phyloP scores from a whole-genome alignment of 2,888 invertebrate genomes.

The Quadroppia sp. region DNA sequence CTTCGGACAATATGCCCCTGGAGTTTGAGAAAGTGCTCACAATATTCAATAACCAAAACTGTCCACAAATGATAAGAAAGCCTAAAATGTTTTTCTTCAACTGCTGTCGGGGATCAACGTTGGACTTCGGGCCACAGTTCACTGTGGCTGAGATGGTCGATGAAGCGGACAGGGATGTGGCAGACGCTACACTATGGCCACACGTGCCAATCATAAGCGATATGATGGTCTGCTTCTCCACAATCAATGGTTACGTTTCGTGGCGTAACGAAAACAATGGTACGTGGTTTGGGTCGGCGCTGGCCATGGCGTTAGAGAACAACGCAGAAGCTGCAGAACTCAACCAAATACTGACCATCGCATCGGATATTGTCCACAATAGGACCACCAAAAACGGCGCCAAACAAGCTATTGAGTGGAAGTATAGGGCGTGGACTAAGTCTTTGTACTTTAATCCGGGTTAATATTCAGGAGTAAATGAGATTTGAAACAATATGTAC shows the following conservation, averaged over 20 bases:
- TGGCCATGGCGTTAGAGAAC: conserved; percentile 36
- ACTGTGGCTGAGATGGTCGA: not conserved
- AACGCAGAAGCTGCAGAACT: conserved; percentile 41
- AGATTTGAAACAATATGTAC: no score
- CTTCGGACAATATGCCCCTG: conserved; percentile 39
- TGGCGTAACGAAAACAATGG: conserved; percentile 42
- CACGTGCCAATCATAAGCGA: conserved; percentile 11
- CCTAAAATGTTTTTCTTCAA: conserved; percentile 48
- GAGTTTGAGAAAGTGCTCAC: conserved; percentile 40
- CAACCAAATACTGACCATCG: conserved; percentile 28
- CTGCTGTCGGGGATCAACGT: conserved; percentile 46
- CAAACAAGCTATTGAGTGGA: conserved; percentile 46
- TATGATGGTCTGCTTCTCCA: conserved; percentile 31
- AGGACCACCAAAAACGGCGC: conserved; percentile 34
- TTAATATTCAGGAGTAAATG: no score
- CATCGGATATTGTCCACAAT: conserved; percentile 39
- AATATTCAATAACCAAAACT: conserved; percentile 45
- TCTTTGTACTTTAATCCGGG: conserved; percentile 48
- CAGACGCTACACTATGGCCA: not conserved
- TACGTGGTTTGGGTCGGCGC: conserved; percentile 45
- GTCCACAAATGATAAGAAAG: conserved; percentile 43
- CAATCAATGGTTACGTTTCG: conserved; percentile 44
- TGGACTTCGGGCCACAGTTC: no score
- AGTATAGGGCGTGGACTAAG: conserved; percentile 44
- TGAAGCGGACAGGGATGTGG: not conserved